Evolutionary conservation across 1,140 invertebrate species (phyloP).

Genomic region (Lasaia peninsularis): DNA sequence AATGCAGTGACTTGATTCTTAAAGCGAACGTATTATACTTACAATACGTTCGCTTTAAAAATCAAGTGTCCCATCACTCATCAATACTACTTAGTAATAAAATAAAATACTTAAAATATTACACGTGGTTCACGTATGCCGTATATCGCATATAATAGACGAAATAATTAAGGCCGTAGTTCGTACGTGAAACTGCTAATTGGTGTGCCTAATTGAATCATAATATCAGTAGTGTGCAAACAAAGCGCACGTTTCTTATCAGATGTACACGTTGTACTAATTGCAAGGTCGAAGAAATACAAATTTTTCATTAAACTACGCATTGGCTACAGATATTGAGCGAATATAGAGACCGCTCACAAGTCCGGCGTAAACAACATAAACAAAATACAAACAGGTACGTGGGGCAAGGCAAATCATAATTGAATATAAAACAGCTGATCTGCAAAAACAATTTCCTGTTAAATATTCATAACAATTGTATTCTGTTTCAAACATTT

Average conservation of each 20-base stretch:
- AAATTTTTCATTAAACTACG: constrained; percentile 1
- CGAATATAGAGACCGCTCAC: background rate
- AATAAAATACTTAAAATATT: too few relatives aligned
- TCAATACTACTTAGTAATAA: too few relatives aligned
- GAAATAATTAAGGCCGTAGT: constrained; percentile 31
- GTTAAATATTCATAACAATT: background rate
- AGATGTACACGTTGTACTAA: constrained; percentile 16
- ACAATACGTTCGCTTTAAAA: too few relatives aligned
- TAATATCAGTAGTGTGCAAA: constrained; percentile 27
- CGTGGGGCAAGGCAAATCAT: too few relatives aligned
- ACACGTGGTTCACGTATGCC: constrained; percentile 11
- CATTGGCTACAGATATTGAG: background rate
- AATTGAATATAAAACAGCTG: background rate
- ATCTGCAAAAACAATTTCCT: background rate
- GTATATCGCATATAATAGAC: background rate
- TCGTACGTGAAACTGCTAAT: constrained; percentile 24
- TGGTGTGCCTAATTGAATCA: constrained; percentile 36
- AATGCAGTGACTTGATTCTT: too few relatives aligned
- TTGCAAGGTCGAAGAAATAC: constrained; percentile 29
- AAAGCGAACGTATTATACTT: too few relatives aligned
- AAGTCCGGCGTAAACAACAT: too few relatives aligned
- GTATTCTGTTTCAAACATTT: constrained; percentile 1
- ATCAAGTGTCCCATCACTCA: too few relatives aligned
- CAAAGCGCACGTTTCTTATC: constrained; percentile 28
- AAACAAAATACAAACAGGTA: too few relatives aligned